Percentiles rank a stretch among this genome's conserved stretches.
Evolutionary conservation across 2,113 vertebrate genomes (phyloP).

Genomic region (Dicaeum eximium): DNA sequence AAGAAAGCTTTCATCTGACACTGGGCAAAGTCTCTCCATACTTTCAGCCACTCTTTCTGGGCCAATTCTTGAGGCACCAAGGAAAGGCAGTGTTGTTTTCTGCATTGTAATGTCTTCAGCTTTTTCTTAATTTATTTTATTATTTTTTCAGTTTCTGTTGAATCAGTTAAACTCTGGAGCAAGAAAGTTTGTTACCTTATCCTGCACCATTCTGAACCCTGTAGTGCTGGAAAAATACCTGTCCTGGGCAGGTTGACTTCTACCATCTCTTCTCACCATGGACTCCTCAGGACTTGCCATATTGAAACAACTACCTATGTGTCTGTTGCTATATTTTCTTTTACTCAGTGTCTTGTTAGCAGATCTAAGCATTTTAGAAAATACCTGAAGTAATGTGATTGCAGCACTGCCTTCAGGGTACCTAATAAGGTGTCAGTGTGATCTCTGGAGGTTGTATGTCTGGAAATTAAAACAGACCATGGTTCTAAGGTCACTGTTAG

Average conservation of each 20-base stretch:
- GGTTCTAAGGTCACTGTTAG: background rate
- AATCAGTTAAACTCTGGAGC: background rate
- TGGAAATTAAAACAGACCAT: background rate
- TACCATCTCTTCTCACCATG: background rate
- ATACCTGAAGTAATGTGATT: background rate
- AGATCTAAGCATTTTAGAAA: background rate
- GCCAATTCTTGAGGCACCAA: accelerated
- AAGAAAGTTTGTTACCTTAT: background rate
- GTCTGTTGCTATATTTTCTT: background rate
- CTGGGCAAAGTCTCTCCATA: background rate
- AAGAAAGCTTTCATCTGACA: background rate
- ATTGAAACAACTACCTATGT: background rate
- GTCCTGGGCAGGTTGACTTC: background rate
- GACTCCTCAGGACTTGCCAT: background rate
- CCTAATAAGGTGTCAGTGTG: background rate
- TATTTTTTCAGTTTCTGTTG: background rate
- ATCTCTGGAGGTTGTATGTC: background rate
- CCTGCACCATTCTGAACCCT: background rate
- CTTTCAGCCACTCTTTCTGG: background rate
- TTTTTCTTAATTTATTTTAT: background rate
- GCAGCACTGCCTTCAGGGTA: background rate
- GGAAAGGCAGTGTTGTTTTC: background rate
- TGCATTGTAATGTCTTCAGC: background rate
- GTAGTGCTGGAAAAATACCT: background rate
- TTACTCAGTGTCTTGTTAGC: background rate